A percentile compares a stretch with the other conserved stretches of the same genome.
These are phyloP conservation scores for Cirrhinus mrigala DNA, from an alignment of 2,797 vertebrate genomes.

Conservation along the genomic window DNA sequence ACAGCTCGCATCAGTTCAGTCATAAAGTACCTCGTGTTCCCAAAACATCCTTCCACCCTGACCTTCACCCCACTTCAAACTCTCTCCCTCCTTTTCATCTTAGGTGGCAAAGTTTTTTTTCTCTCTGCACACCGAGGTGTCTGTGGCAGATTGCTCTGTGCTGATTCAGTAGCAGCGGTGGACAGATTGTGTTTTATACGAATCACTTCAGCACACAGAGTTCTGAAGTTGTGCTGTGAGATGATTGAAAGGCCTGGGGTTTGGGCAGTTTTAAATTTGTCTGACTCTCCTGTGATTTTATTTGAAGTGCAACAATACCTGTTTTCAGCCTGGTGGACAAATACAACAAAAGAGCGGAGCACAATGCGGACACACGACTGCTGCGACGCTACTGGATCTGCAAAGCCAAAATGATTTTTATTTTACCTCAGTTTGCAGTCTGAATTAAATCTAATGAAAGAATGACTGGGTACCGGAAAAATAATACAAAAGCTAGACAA, in stretches of 20 bases:
- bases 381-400: neutral
- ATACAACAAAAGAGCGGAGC: neutral
- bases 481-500: neutral
- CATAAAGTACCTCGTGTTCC: neutral
- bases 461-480: neutral
- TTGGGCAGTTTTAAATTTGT: neutral
- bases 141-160: neutral
- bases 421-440: neutral
- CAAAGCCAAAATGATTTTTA: neutral
- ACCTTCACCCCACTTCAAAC: neutral
- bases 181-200: neutral
- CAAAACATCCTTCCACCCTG: neutral
- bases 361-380: neutral
- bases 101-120: neutral
- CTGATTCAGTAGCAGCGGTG: neutral
- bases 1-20: neutral
- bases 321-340: neutral
- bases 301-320: constrained; percentile 10
- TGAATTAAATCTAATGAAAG: neutral
- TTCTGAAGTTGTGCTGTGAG: neutral
- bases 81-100: neutral
- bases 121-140: neutral
- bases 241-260: neutral
- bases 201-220: neutral
- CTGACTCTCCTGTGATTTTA: constrained; percentile 34